Base-by-base conservation (phyloP, 1,140 invertebrate genomes). In the Argopecten irradians region DNA sequence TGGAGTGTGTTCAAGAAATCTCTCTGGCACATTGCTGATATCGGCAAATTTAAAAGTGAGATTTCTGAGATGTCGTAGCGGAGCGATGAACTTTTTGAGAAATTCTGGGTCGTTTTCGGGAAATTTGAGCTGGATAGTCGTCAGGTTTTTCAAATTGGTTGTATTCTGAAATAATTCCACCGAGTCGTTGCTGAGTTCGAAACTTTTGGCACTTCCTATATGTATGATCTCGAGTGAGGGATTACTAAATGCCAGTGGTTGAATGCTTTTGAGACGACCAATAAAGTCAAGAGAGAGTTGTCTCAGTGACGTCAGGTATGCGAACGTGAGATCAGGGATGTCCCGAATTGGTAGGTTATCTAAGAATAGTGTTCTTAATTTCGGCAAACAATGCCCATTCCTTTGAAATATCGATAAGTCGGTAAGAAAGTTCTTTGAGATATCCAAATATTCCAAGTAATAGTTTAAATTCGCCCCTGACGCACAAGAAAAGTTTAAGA, bases 11-110 rank as follows among this genome's bases (percentile, higher is more conserved):
- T 46, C 55, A 0, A 87, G 34, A 11, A 89, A 36, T 22, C 43
- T 9, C 19, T 33, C 22, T 16, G 89, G 89, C 14, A 89, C 22
- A 87, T 83, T 84, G 0, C 9, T 11, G 11, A 89, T 36, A 19
- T n/a, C 14, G 19, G 35, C 41, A 9, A 35, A 32, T 5, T 71
- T 19, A 16, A 89, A n/a, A 0, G 1, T 34, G 1, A 89, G 83
- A 19, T 28, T n/a, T 34, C 19, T 28, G 0, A 89, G 46, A 82
- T 71, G n/a, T 82, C 0, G 32, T n/a, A 87, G n/a, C 22, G 89
- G 83, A 7, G 19, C 11, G 5, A 89, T 71, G 28, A 71, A 28
- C 1, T 71, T n/a, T 71, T 11, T 28, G 7, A 71, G 55, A 71
- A 5, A 71, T n/a, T n/a, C n/a, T 8, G 55, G 14, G n/a, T 71